Conservation (phyloP, 2,888 invertebrate genomes). For the Pollenia amentaria region DNA sequence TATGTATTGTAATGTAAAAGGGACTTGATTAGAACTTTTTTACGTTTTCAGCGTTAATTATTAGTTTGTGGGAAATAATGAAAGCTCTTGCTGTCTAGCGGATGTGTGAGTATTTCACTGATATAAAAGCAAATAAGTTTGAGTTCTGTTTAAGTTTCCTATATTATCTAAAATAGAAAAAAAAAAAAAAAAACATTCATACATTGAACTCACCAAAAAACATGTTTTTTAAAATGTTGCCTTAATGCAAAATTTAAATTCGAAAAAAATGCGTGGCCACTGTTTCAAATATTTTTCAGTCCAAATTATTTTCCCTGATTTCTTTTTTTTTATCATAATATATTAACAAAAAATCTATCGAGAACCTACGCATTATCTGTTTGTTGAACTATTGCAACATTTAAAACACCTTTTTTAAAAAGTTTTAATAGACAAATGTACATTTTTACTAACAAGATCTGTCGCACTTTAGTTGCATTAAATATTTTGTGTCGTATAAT, state of each 20-base stretch:
- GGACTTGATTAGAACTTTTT: too few species aligned
- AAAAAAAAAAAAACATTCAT: neutral
- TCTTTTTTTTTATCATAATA: neutral
- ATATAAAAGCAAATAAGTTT: too few species aligned
- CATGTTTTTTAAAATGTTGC: neutral
- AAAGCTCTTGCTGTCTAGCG: too few species aligned
- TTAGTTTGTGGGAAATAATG: too few species aligned
- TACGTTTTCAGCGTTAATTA: too few species aligned
- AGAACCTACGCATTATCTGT: slow-evolving; percentile 65
- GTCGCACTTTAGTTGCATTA: slow-evolving; percentile 42
- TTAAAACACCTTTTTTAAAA: slow-evolving; percentile 53
- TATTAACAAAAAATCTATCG: slow-evolving; percentile 32
- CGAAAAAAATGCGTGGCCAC: slow-evolving; percentile 66
- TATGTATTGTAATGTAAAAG: too few species aligned
- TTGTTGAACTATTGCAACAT: slow-evolving; percentile 58
- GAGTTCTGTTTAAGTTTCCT: too few species aligned
- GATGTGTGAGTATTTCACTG: too few species aligned
- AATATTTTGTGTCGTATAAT: slow-evolving; percentile 31
- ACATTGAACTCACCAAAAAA: slow-evolving; percentile 24
- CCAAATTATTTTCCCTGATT: slow-evolving; percentile 13
- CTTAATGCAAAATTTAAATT: slow-evolving; percentile 19
- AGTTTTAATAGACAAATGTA: slow-evolving; percentile 20
- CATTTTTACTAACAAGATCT: slow-evolving; percentile 58
- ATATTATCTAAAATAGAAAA: too few species aligned
- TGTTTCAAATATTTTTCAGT: slow-evolving; percentile 50